phyloP scores from a whole-genome alignment of 2,888 invertebrate species.

The Aelia acuminata region DNA sequence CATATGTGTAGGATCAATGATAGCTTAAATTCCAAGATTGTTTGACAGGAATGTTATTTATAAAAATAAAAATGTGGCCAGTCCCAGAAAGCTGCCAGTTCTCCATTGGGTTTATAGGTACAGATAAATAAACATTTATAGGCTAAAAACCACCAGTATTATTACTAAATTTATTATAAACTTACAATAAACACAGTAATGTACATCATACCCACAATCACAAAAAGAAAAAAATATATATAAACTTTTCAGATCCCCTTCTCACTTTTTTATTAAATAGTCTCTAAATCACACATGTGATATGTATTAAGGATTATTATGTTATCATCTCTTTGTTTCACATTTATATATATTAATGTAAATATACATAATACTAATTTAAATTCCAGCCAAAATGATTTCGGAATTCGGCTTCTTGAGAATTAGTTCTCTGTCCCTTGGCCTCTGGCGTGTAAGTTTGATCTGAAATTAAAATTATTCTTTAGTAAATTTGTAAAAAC shows the following conservation, averaged over 20 bases:
- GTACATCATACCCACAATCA: constrained; percentile 41
- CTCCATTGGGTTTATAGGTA: background rate
- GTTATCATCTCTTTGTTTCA: background rate
- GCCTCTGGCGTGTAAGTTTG: background rate
- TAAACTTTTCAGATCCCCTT: constrained; percentile 26
- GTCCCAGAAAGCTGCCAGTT: background rate
- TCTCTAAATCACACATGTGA: constrained; percentile 21
- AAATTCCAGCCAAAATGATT: constrained; percentile 65
- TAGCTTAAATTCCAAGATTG: no score
- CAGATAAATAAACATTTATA: constrained; percentile 2
- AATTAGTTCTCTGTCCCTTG: constrained; percentile 64
- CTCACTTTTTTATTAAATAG: background rate
- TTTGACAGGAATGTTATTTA: no score
- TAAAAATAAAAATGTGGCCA: background rate
- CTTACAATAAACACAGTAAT: constrained; percentile 13
- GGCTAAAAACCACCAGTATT: background rate
- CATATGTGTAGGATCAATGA: no score
- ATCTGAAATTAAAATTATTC: constrained; percentile 45
- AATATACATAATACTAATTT: constrained; percentile 50
- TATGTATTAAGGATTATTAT: constrained; percentile 25
- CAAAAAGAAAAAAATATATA: background rate
- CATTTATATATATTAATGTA: background rate
- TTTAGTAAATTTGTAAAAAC: background rate
- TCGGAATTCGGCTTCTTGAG: constrained; percentile 64
- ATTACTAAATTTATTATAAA: constrained; percentile 42